Evolutionary conservation across 2,888 invertebrate species (phyloP).

Genomic region (Keiferia lycopersicella): DNA sequence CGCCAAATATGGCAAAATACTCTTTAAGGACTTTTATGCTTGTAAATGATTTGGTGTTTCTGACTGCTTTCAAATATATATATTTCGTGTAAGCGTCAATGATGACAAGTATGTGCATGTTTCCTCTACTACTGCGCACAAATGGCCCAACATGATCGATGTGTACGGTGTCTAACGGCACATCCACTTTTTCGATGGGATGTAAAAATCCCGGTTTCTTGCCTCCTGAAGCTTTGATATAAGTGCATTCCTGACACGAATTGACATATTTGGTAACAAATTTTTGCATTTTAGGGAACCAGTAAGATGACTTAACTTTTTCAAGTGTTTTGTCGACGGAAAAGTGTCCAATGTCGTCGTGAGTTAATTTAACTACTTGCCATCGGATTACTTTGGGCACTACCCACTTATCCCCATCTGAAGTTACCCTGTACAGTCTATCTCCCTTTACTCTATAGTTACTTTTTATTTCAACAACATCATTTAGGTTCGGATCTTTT

Average conservation of each 20-base stretch:
- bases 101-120: conserved; percentile 22
- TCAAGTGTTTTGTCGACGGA: conserved; percentile 30
- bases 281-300: conserved; percentile 33
- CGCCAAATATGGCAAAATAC: conserved; percentile 2
- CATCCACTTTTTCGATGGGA: conserved; percentile 20
- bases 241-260: conserved; percentile 32
- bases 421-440: conserved; percentile 27
- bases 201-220: conserved; percentile 29
- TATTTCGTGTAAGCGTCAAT: conserved; percentile 22
- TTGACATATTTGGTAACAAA: conserved; percentile 32
- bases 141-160: no score
- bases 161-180: no score
- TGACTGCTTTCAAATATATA: conserved; percentile 24
- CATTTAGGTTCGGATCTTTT: conserved; percentile 25
- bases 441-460: conserved; percentile 29
- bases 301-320: conserved; percentile 29
- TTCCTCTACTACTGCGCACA: no score
- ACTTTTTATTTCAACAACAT: conserved; percentile 28
- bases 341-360: conserved; percentile 34
- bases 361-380: conserved; percentile 23
- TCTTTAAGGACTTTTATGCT: not conserved
- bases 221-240: conserved; percentile 29
- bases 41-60: conserved; percentile 9
- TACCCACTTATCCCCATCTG: no score
- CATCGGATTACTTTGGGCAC: no score